Percentiles rank a stretch among this genome's conserved stretches.
phyloP scores from a whole-genome alignment of 2,797 vertebrate genomes.

The Parauchenoglanis punctatus region DNA sequence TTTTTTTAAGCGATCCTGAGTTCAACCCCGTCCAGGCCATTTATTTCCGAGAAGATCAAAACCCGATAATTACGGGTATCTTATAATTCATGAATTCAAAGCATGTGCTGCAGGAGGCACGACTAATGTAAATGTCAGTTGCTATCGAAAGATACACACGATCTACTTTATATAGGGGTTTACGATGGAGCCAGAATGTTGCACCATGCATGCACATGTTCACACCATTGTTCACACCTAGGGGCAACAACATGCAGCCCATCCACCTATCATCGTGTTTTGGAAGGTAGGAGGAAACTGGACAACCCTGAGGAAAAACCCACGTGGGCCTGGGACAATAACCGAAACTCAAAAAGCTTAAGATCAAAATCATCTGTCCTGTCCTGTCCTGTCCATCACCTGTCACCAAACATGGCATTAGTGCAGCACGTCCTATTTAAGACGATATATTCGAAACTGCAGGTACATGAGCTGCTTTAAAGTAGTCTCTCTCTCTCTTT shows the following conservation, averaged over 20 bases:
- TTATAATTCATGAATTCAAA: not conserved
- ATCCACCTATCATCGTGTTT: not conserved
- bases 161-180: not conserved
- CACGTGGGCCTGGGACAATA: not conserved
- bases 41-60: not conserved
- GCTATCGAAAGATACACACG: not conserved
- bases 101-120: not conserved
- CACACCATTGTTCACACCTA: not conserved
- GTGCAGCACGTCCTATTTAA: not conserved
- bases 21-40: not conserved
- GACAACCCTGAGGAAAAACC: not conserved
- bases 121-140: not conserved
- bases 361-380: not conserved
- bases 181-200: not conserved
- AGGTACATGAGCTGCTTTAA: not conserved
- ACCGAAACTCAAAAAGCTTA: not conserved
- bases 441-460: not conserved
- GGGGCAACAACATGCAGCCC: not conserved
- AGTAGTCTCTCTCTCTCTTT: not conserved
- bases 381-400: not conserved
- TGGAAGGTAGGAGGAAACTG: not conserved
- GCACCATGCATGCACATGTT: not conserved
- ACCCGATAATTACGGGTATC: not conserved
- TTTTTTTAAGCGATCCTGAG: not conserved
- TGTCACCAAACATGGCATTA: not conserved